Evolutionary conservation across 2,888 invertebrate genomes (phyloP).

Genomic region (Dermolepida albohirtum): DNA sequence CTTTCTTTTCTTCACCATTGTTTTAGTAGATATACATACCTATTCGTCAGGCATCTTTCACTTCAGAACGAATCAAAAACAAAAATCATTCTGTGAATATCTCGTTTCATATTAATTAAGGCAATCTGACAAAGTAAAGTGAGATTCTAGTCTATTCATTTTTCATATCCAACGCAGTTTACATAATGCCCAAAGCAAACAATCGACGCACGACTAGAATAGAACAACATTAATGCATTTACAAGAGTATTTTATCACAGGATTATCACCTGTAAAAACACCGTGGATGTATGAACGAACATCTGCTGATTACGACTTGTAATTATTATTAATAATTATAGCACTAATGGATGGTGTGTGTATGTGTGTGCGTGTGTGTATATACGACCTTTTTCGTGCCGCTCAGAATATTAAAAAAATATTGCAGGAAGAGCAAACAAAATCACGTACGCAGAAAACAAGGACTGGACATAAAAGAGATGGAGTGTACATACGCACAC

Average conservation of each 20-base stretch:
- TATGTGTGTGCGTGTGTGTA: not conserved
- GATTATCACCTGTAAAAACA: constrained; percentile 13
- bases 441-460: constrained; percentile 17
- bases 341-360: constrained; percentile 32
- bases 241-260: constrained; percentile 34
- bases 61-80: too few relatives aligned
- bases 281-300: constrained; percentile 10
- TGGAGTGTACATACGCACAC: too few relatives aligned
- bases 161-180: too few relatives aligned
- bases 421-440: constrained; percentile 34
- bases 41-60: too few relatives aligned
- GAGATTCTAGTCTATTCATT: too few relatives aligned
- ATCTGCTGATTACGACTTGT: constrained; percentile 29
- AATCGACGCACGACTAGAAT: not conserved
- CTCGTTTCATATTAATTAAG: too few relatives aligned
- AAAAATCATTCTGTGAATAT: too few relatives aligned
- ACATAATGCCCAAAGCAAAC: too few relatives aligned
- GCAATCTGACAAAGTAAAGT: too few relatives aligned
- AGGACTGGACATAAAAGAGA: too few relatives aligned
- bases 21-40: too few relatives aligned
- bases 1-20: too few relatives aligned
- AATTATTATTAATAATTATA: constrained; percentile 39
- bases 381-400: not conserved
- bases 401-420: constrained; percentile 31
- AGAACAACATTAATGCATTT: constrained; percentile 40